Evolutionary conservation across 2,888 invertebrate species (phyloP).

Genomic region (Rugalucina vietnamica): DNA sequence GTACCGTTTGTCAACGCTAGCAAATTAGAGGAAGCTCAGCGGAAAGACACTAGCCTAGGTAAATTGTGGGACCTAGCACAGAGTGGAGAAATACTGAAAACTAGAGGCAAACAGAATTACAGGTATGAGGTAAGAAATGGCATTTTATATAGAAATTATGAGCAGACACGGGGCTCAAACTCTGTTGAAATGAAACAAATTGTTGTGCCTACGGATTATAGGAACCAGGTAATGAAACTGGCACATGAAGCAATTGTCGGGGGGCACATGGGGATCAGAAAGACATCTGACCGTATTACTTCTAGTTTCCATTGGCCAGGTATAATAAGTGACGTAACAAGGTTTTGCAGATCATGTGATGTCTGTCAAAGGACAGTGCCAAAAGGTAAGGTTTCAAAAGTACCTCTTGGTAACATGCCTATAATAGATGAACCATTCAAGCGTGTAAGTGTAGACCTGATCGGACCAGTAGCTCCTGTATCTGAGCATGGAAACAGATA

Average conservation of each 20-base stretch:
- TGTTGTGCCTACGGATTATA: not conserved
- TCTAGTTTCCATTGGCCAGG: not conserved
- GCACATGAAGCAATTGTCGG: slow-evolving; percentile 9
- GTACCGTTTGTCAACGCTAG: not conserved
- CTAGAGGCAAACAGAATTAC: not conserved
- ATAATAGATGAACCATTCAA: slow-evolving; percentile 50
- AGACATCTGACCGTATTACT: not conserved
- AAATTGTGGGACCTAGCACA: not conserved
- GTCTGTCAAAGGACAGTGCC: slow-evolving; percentile 14
- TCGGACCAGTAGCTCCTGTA: slow-evolving; percentile 47
- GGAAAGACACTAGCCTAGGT: not conserved
- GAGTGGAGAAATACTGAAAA: not conserved
- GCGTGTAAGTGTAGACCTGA: slow-evolving; percentile 50
- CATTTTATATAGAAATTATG: not conserved
- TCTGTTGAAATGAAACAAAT: not conserved
- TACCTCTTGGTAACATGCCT: slow-evolving; percentile 37
- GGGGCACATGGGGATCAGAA: not conserved
- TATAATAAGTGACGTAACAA: not conserved
- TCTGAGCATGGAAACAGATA: slow-evolving; percentile 53
- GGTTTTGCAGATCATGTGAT: slow-evolving; percentile 3
- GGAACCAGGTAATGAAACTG: not conserved
- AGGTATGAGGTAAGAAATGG: slow-evolving; percentile 1
- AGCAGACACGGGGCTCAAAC: not conserved
- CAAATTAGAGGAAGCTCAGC: not conserved
- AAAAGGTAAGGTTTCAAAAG: slow-evolving; percentile 13